Evolutionary conservation across 2,113 vertebrate species (phyloP).

Genomic region (Manacus vitellinus): DNA sequence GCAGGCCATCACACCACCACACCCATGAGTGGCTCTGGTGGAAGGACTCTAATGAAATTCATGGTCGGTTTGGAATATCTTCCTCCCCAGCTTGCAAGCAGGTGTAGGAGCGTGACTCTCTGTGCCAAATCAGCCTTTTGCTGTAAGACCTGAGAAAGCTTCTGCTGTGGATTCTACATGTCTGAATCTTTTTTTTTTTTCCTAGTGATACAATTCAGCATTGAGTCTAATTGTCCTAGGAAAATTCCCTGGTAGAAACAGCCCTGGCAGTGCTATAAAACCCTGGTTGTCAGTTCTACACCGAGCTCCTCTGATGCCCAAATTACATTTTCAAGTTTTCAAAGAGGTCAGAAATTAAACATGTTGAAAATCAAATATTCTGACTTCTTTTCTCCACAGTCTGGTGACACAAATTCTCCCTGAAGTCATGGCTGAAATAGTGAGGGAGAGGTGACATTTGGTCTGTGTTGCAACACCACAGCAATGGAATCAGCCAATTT

Average conservation of each 20-base stretch:
- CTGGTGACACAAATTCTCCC: not conserved
- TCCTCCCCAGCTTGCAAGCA: conserved; percentile 39
- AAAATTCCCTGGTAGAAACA: not conserved
- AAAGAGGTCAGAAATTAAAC: not conserved
- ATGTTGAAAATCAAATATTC: not conserved
- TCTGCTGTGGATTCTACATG: not conserved
- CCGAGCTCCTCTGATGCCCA: not conserved
- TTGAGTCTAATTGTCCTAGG: not conserved
- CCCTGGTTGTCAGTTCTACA: not conserved
- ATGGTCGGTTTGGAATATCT: conserved; percentile 28
- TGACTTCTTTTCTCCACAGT: not conserved
- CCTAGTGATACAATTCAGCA: not conserved
- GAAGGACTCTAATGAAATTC: conserved; percentile 58
- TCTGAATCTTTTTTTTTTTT: not conserved
- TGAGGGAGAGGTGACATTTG: not conserved
- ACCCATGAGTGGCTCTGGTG: conserved; percentile 63
- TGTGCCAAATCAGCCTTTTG: conserved; percentile 39
- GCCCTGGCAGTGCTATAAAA: not conserved
- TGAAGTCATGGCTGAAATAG: not conserved
- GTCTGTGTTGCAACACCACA: not conserved
- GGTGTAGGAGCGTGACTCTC: conserved; percentile 36
- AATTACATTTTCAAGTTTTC: conserved; percentile 23
- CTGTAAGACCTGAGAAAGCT: conserved; percentile 19
- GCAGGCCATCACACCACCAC: conserved; percentile 62
- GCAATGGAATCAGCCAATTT: conserved; percentile 6